A percentile compares a stretch with the other conserved stretches of the same genome.
Conservation (phyloP, 2,113 vertebrate species). For the Oryctolagus cuniculus region mOryCun1.1 NC_091443.1:95088501-95089000, state of each 20-base stretch:
- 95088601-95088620: slow-evolving; percentile 56
- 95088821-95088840: slow-evolving; percentile 51
- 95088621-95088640: slow-evolving; percentile 71
- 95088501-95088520: too few species aligned
- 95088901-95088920: neutral
- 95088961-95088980: neutral
- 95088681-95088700: slow-evolving; percentile 83
- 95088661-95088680: slow-evolving; percentile 83
- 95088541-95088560: slow-evolving; percentile 65
- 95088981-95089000: neutral
- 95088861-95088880: neutral
- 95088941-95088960: neutral
- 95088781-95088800: slow-evolving; percentile 61
- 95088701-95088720: slow-evolving; percentile 64
- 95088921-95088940: neutral
- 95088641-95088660: slow-evolving; percentile 82
- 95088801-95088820: slow-evolving; percentile 68
- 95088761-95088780: slow-evolving; percentile 14
- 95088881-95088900: neutral
- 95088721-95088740: slow-evolving; percentile 50
- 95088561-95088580: neutral
- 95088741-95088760: slow-evolving; percentile 72
- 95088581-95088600: slow-evolving; percentile 72
- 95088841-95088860: slow-evolving; percentile 65
- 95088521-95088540: slow-evolving; percentile 31